Percentiles rank a stretch among this genome's conserved stretches.
phyloP scores from a whole-genome alignment of 2,113 vertebrate genomes.

The Istiophorus platypterus region DNA sequence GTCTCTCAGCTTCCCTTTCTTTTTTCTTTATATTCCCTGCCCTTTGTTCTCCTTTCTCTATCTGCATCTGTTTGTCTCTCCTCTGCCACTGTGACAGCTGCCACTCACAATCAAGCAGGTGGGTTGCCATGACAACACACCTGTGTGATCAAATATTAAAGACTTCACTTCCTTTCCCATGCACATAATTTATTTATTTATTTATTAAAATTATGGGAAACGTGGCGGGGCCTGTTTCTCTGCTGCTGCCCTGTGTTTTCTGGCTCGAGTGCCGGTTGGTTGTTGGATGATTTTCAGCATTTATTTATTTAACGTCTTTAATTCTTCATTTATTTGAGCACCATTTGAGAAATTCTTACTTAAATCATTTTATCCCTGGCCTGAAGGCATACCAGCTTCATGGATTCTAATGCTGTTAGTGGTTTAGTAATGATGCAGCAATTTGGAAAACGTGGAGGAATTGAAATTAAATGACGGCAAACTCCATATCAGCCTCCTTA shows the following conservation, averaged over 20 bases:
- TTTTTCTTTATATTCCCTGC: background rate
- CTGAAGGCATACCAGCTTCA: background rate
- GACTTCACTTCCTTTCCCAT: background rate
- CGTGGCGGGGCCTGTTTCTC: background rate
- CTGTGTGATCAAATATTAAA: conserved; percentile 35
- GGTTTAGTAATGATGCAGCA: background rate
- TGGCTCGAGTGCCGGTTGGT: background rate
- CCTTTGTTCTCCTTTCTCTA: background rate
- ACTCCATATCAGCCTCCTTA: background rate
- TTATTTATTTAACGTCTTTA: background rate
- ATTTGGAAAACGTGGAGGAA: background rate
- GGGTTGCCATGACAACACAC: conserved; percentile 43
- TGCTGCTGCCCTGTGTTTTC: background rate
- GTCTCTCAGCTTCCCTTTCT: background rate
- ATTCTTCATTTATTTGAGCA: background rate
- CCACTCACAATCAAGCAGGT: conserved; percentile 34
- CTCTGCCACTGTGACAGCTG: conserved; percentile 36
- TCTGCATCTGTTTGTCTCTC: background rate
- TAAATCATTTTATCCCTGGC: background rate
- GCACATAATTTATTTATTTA: background rate
- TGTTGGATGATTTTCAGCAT: background rate
- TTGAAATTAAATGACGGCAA: background rate
- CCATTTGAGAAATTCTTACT: background rate
- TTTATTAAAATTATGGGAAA: background rate
- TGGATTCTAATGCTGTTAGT: background rate